These are phyloP conservation scores for Pygoscelis antarcticus DNA, from an alignment of 2,113 vertebrate genomes.

Conservation along the genomic window DNA sequence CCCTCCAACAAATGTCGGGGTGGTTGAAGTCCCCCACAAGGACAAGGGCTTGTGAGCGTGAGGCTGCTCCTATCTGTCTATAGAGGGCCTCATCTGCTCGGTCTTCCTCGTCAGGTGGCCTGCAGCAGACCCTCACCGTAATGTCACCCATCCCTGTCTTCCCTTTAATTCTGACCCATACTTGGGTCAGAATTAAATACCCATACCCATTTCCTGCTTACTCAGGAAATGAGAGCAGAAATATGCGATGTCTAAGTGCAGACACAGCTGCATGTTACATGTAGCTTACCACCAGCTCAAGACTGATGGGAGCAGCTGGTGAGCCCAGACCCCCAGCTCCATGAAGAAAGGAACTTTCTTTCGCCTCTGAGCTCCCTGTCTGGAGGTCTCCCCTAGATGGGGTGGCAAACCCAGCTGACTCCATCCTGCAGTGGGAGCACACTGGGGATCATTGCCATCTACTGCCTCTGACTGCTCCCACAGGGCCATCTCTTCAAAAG, in stretches of 20 bases:
- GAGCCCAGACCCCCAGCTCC: background rate
- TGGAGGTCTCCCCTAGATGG: background rate
- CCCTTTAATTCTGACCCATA: no score
- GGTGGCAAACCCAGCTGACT: background rate
- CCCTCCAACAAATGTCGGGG: no score
- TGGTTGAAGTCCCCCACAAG: no score
- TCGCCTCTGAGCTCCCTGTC: accelerated
- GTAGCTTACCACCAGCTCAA: background rate
- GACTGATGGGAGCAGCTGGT: background rate
- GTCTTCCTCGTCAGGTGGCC: no score
- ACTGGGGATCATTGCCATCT: background rate
- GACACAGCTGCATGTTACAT: background rate
- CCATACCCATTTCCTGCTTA: no score
- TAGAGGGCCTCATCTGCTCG: no score
- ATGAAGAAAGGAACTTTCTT: background rate
- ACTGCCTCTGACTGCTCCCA: background rate
- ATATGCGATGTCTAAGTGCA: background rate
- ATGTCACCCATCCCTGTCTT: no score
- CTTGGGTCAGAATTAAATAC: no score
- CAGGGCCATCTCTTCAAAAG: background rate
- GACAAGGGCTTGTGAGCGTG: no score
- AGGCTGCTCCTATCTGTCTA: no score
- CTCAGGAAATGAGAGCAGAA: background rate
- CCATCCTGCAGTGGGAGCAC: background rate
- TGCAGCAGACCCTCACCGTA: no score